Evolutionary conservation across 2,113 vertebrate genomes (phyloP), one percentile per base, ranked within the genome.

Genomic region (Phainopepla nitens): DNA sequence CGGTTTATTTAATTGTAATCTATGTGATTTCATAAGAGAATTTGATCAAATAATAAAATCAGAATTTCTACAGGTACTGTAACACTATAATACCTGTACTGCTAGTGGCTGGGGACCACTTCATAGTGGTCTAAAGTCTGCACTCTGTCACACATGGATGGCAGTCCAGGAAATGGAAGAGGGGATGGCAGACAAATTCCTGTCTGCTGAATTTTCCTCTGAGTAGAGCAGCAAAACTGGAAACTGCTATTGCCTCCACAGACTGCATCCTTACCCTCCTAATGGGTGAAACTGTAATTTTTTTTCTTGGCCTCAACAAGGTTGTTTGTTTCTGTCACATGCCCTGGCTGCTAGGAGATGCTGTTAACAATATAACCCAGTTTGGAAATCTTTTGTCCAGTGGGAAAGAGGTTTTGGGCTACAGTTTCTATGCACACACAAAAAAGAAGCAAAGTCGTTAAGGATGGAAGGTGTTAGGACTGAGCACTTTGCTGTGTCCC

Each of bases 401-500:
- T 23, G 24, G 8, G 21, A 12, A 84, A 64, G 58, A 28, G 13
- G 15, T 15, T 90, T 81, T n/a, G 21, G 24, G 9, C 27, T 69
- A 47, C 23, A 50, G 39, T 31, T n/a, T 75, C 35, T 20, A 33
- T 51, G 33, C 12, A 33, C 31, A 12, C 33, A 18, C 36, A 23
- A 29, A 62, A 76, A 45, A 41, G 11, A 15, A 80, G 39, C 2
- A 11, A 73, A 47, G 17, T 47, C 72, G 21, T 53, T 76, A 23
- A 54, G 69, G 42, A 60, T 3, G 5, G 11, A 41, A 80, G 50
- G 21, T 6, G 7, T 28, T 69, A 69, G 47, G 17, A 81, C 23
- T 29, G 33, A 69, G 24, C 5, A 23, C 60, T 90, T 61, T 39
- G 33, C 25, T 0, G 0, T 12, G 18, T 39, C 27, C 8, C 16